These are phyloP conservation scores for Diorhabda elongata DNA, from an alignment of 1,140 invertebrate genomes.

Conservation along the genomic window DNA sequence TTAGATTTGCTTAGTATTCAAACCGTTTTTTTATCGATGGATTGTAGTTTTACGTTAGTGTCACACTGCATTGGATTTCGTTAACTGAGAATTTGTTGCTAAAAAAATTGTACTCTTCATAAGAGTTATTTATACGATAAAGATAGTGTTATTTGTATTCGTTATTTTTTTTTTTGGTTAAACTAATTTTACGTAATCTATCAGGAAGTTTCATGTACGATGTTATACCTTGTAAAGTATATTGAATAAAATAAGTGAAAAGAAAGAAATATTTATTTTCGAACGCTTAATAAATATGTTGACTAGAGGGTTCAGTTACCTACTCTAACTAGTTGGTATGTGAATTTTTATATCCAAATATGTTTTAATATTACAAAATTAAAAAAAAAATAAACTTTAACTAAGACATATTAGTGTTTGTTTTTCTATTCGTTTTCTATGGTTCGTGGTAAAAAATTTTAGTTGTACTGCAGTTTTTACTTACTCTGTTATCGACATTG, in stretches of 20 bases:
- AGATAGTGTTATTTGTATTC: constrained; percentile 18
- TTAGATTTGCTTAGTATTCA: constrained; percentile 11
- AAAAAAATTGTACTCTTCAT: constrained; percentile 26
- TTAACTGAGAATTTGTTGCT: constrained; percentile 24
- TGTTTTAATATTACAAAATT: constrained; percentile 21
- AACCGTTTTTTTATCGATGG: neutral
- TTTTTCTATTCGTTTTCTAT: no score
- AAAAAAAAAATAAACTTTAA: constrained; percentile 11
- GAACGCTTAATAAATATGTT: constrained; percentile 11
- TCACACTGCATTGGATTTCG: constrained; percentile 9
- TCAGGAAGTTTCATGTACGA: constrained; percentile 18
- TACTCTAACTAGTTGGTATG: constrained; percentile 13
- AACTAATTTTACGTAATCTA: constrained; percentile 17
- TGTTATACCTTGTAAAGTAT: constrained; percentile 22
- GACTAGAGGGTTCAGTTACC: constrained; percentile 16
- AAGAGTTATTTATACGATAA: constrained; percentile 25
- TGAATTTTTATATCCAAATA: constrained; percentile 20
- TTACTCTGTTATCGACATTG: no score
- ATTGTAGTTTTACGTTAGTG: neutral
- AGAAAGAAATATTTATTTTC: constrained; percentile 21
- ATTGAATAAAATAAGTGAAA: constrained; percentile 22
- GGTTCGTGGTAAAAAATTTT: neutral
- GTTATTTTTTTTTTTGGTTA: constrained; percentile 15
- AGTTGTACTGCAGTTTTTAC: neutral
- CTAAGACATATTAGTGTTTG: neutral